phyloP scores from a whole-genome alignment of 1,140 invertebrate genomes.

The Scaptomyza hsui region DNA sequence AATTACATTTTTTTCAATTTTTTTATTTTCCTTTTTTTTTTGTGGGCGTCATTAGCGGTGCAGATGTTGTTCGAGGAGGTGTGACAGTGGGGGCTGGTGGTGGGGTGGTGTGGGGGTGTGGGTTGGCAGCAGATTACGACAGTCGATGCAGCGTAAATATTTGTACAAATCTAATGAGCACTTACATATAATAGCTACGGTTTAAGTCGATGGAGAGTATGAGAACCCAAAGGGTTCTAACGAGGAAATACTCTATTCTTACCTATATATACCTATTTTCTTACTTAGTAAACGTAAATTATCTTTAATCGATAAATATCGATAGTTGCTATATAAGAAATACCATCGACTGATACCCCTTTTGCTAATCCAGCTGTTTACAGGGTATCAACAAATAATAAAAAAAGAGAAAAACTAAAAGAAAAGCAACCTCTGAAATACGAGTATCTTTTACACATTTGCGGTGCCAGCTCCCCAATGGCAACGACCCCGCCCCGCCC shows the following conservation, averaged over 20 bases:
- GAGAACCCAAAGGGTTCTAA: too few relatives aligned
- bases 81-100: not conserved
- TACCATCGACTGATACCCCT: too few relatives aligned
- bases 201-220: not conserved
- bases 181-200: constrained; percentile 36
- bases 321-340: not conserved
- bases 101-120: not conserved
- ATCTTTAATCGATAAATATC: too few relatives aligned
- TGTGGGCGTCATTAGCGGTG: constrained; percentile 53
- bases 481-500: not conserved
- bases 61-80: not conserved
- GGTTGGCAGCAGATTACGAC: constrained; percentile 12
- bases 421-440: constrained; percentile 21
- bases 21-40: not conserved
- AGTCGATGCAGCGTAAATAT: constrained; percentile 48
- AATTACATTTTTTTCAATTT: constrained; percentile 59
- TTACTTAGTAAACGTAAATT: too few relatives aligned
- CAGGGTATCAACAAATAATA: not conserved
- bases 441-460: constrained; percentile 49
- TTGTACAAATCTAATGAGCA: constrained; percentile 72
- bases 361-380: not conserved
- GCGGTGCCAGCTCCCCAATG: constrained; percentile 21
- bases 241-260: too few relatives aligned
- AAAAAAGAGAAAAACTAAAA: not conserved
- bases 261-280: too few relatives aligned